Base-by-base conservation (phyloP, 2,888 invertebrate species). In the Acanthococcus lagerstroemiae region DNA sequence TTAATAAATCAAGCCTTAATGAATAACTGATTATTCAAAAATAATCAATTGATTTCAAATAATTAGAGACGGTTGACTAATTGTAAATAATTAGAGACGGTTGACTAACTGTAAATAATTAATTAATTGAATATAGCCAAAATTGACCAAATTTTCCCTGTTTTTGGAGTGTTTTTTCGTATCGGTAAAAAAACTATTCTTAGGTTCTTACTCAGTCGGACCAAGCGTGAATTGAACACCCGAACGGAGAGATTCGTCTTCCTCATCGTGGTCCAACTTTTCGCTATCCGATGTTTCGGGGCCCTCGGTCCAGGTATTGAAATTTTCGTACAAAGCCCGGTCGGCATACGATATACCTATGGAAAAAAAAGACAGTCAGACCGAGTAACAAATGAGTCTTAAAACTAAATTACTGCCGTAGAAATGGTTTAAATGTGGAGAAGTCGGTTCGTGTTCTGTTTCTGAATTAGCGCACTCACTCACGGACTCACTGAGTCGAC, bases 161-260 rank as follows among this genome's bases (percentile, higher is more conserved):
- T 9, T 54, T 54, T 24, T 25, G n/a, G n/a, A n/a, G n/a, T n/a
- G n/a, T n/a, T n/a, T n/a, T n/a, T n/a, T n/a, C n/a, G n/a, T n/a
- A n/a, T n/a, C n/a, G n/a, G n/a, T n/a, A n/a, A n/a, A n/a, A n/a
- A 48, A 48, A 48, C 7, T 12, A 12, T 6, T 48, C 3, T 6
- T 37, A 37, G 9, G 12, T 21, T 26, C 63, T 52, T 21, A 63
- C 63, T 63, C 63, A 44, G 21, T 54, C 24, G 44, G 27, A 65
- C 79, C 80, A 67, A 80, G 75, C 66, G 76, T 72, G 71, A 80
- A 80, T 68, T 77, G 76, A 37, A 80, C 78, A 69, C 71, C 73
- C 70, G 73, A 74, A 63, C 65, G 61, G 24, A 52, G 55, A 15
- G 65, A 68, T 21, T 68, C 58, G 55, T 69, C 69, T 48, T 71